Percentiles rank a stretch among this genome's conserved stretches.
Evolutionary conservation across 2,113 vertebrate species (phyloP).

Genomic region (Ptyas mucosa): DNA sequence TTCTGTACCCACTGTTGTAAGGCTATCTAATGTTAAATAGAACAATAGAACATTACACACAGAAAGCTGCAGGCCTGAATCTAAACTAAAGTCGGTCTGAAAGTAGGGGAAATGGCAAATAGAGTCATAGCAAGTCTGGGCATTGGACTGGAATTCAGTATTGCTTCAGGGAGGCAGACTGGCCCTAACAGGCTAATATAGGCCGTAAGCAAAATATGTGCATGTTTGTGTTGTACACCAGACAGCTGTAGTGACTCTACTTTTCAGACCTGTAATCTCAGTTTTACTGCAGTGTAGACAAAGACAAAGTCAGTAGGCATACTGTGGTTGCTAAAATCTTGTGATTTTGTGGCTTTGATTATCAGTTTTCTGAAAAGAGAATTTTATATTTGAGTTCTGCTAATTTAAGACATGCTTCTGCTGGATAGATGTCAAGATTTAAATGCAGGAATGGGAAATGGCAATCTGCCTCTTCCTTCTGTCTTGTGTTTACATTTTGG

Average conservation of each 20-base stretch:
- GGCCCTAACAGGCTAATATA: rapidly evolving
- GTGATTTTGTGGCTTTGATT: slow-evolving; percentile 14
- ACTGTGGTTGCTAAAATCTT: not conserved
- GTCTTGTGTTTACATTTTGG: not conserved
- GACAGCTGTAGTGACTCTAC: rapidly evolving
- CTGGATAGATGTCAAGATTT: not conserved
- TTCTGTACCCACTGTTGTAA: not conserved
- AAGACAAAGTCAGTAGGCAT: not conserved
- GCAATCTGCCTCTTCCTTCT: slow-evolving; percentile 38
- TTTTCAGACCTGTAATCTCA: slow-evolving; percentile 20
- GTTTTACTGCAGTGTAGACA: slow-evolving; percentile 2
- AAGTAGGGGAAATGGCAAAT: rapidly evolving
- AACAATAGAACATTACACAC: not conserved
- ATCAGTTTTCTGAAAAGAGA: slow-evolving; percentile 34
- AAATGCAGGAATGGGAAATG: not conserved
- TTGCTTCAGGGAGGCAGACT: rapidly evolving
- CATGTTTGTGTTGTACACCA: rapidly evolving
- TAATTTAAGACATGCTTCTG: not conserved
- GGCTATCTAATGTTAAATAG: not conserved
- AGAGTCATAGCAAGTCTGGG: not conserved
- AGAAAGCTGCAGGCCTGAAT: not conserved
- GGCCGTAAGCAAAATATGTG: not conserved
- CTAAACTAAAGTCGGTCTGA: not conserved
- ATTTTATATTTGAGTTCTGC: slow-evolving; percentile 12
- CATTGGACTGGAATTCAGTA: not conserved